These are phyloP conservation scores for Leptura quadrifasciata DNA, from an alignment of 2,888 invertebrate genomes.

Conservation along the genomic window DNA sequence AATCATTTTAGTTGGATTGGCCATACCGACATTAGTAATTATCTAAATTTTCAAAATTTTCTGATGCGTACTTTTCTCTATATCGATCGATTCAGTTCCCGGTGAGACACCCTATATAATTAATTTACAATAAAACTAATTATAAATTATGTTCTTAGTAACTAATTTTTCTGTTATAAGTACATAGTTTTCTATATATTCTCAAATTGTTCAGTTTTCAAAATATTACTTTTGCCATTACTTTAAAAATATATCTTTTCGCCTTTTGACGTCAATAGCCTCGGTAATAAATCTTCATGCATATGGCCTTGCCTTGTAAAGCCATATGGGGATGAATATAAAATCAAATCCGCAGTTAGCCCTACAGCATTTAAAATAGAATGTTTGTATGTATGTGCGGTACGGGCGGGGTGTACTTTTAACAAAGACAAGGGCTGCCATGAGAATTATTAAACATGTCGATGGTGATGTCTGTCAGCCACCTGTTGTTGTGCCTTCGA, in stretches of 20 bases:
- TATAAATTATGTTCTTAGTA: too few relatives aligned
- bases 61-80: too few relatives aligned
- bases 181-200: too few relatives aligned
- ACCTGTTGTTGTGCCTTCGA: conserved; percentile 49
- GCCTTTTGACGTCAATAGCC: neutral
- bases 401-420: conserved; percentile 18
- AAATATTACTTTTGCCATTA: neutral
- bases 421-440: conserved; percentile 19
- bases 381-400: neutral
- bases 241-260: neutral
- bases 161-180: too few relatives aligned
- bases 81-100: too few relatives aligned
- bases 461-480: conserved; percentile 48
- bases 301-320: neutral
- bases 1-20: too few relatives aligned
- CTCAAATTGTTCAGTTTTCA: neutral
- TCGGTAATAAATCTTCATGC: neutral
- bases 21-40: too few relatives aligned
- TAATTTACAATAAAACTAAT: too few relatives aligned
- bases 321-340: conserved; percentile 29
- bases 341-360: neutral
- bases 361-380: conserved; percentile 10
- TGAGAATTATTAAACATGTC: conserved; percentile 24
- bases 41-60: too few relatives aligned
- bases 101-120: too few relatives aligned